Evolutionary conservation across 2,797 vertebrate species (phyloP), one percentile per base, ranked within the genome.

Genomic region (Leontopithecus rosalia): DNA sequence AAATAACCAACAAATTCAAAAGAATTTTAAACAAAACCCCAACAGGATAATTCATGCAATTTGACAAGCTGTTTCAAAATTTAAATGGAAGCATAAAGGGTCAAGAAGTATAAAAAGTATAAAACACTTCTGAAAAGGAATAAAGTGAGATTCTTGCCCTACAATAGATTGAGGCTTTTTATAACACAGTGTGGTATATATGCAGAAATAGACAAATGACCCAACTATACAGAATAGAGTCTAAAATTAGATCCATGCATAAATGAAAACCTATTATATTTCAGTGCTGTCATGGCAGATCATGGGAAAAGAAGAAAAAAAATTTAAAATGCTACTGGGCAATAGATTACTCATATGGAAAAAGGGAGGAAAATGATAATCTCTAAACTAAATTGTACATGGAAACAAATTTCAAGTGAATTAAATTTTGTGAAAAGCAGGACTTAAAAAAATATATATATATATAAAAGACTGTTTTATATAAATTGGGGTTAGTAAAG

Each of bases 171-270:
- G 36, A 89, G 28, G 15, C 30, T 80, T 95, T 97, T 94, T 70
- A 92, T 87, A 87, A 70, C 28, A 82, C 15, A 48, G 0, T 36
- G 20, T 58, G 46, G 58, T 61, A 0, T 92, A 88, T 90, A 19
- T 30, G 2, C 67, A 92, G 85, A 92, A 75, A 83, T 87, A 90
- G 75, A 89, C 10, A 83, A 85, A 82, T 67, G 55, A 61, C 36
- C 55, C n/a, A 79, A 89, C 24, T 52, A 7, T 48, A 70, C 41
- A 84, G 80, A 92, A 64, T 41, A 91, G 57, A 39, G 28, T 61
- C 85, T 96, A 90, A 96, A 96, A 88, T 92, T 94, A 97, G 72
- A 64, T n/a, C 7, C 85, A 77, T 88, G 48, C 73, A 64, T 80
- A 96, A 73, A 80, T 84, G 80, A 92, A 97, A 87, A 33, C 19